Conservation (phyloP, 2,888 invertebrate species). For the Pediacus dermestoides region DNA sequence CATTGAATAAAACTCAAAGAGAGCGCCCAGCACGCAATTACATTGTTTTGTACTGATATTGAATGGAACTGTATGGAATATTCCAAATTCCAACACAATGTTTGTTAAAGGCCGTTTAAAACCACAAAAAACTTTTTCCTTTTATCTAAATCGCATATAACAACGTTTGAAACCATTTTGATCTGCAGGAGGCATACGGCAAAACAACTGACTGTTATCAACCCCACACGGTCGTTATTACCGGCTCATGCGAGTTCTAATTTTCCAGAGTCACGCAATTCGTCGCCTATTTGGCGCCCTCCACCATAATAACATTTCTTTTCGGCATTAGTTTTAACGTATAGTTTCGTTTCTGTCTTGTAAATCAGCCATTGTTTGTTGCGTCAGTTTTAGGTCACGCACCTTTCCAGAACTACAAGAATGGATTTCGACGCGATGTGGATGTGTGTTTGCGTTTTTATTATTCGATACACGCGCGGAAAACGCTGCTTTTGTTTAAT, state of each 20-base stretch:
- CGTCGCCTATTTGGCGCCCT: slow-evolving; percentile 31
- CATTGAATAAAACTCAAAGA: too few species aligned
- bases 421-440: background rate
- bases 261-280: slow-evolving; percentile 32
- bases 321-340: slow-evolving; percentile 12
- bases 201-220: slow-evolving; percentile 19
- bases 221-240: slow-evolving; percentile 26
- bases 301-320: slow-evolving; percentile 1
- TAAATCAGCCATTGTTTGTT: slow-evolving; percentile 6
- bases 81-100: slow-evolving; percentile 1
- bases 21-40: too few species aligned
- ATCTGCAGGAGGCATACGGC: slow-evolving; percentile 14
- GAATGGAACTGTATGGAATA: too few species aligned
- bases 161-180: slow-evolving; percentile 15
- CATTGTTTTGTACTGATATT: too few species aligned
- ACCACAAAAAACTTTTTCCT: background rate
- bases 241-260: slow-evolving; percentile 29
- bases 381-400: slow-evolving; percentile 9
- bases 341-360: slow-evolving; percentile 4
- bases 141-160: slow-evolving; percentile 5
- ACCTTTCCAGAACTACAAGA: slow-evolving; percentile 4
- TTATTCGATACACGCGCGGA: slow-evolving; percentile 4
- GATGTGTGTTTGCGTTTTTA: slow-evolving; percentile 5
- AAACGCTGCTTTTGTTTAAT: slow-evolving; percentile 9
- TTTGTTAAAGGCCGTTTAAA: slow-evolving; percentile 2